Conservation (phyloP, 2,888 invertebrate species). For the Napeogenes inachia region DNA sequence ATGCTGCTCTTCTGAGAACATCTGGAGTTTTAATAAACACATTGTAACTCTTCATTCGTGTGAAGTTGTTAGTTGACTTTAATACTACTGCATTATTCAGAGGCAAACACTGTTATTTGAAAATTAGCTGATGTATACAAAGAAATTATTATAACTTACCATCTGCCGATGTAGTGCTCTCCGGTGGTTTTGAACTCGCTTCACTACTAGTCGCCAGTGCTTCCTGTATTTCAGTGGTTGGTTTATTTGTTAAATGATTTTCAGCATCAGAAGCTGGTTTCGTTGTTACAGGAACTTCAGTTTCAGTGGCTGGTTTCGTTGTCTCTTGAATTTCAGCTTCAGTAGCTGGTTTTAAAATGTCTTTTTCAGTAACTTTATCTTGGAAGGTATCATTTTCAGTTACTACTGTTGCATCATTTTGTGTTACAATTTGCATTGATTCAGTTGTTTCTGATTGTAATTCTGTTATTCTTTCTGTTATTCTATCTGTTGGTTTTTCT, state of each 20-base stretch:
- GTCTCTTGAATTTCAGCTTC: slow-evolving; percentile 39
- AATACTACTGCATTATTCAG: background rate
- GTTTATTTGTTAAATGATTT: slow-evolving; percentile 33
- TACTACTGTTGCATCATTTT: slow-evolving; percentile 18
- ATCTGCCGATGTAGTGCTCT: slow-evolving; percentile 20
- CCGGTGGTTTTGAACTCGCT: slow-evolving; percentile 47
- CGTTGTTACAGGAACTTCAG: too few relatives aligned
- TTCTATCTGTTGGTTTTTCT: slow-evolving; percentile 25
- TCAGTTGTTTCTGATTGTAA: slow-evolving; percentile 23
- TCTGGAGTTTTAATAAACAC: too few relatives aligned
- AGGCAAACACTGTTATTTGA: background rate
- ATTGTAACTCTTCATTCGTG: too few relatives aligned
- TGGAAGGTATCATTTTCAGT: slow-evolving; percentile 37
- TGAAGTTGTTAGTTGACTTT: too few relatives aligned
- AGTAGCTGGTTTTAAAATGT: slow-evolving; percentile 42
- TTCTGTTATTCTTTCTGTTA: slow-evolving; percentile 23
- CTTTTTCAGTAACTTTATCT: slow-evolving; percentile 42
- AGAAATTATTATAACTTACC: slow-evolving; percentile 16
- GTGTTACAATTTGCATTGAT: slow-evolving; percentile 23
- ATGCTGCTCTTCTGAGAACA: too few relatives aligned
- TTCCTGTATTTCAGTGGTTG: slow-evolving; percentile 47
- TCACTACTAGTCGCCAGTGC: slow-evolving; percentile 76
- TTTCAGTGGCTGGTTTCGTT: slow-evolving; percentile 34
- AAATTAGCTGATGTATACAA: background rate
- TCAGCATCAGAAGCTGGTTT: slow-evolving; percentile 43